Conservation (phyloP, 2,113 vertebrate species). For the Fregata magnificens region DNA sequence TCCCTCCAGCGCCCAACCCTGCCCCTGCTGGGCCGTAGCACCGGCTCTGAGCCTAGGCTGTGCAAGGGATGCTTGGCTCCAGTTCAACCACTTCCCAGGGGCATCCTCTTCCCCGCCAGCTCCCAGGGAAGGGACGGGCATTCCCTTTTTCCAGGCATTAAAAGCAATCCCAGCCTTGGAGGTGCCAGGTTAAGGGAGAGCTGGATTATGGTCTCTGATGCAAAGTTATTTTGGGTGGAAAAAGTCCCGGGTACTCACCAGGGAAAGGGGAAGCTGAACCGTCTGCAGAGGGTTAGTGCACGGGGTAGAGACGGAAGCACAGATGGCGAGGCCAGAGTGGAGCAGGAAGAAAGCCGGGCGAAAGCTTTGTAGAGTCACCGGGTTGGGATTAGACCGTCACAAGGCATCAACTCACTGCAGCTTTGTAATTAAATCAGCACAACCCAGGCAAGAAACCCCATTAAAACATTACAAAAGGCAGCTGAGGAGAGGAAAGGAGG, state of each 20-base stretch:
- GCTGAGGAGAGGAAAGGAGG: conserved; percentile 30
- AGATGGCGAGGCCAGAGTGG: not conserved
- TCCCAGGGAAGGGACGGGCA: not conserved
- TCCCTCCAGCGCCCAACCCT: not conserved
- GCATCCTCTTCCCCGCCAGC: not conserved
- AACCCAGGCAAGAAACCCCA: conserved; percentile 62
- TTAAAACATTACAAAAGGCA: conserved; percentile 62
- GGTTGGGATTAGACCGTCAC: conserved; percentile 87
- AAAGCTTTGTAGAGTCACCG: conserved; percentile 79
- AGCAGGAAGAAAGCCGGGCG: not conserved
- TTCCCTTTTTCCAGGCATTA: not conserved
- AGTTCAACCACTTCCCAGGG: not conserved
- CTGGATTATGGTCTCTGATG: accelerated
- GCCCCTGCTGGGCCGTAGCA: not conserved
- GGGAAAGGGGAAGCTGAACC: not conserved
- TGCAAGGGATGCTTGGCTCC: not conserved
- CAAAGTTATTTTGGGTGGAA: not conserved
- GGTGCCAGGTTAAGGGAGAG: too few relatives aligned
- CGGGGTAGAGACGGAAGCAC: not conserved
- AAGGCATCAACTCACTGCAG: conserved; percentile 80
- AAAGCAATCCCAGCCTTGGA: not conserved
- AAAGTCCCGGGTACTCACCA: conserved; percentile 39
- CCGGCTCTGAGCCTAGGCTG: not conserved
- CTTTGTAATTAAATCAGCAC: conserved; percentile 78
- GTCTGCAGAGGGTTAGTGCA: not conserved